phyloP scores from a whole-genome alignment of 1,140 invertebrate species.

The Nilaparvata lugens region DNA sequence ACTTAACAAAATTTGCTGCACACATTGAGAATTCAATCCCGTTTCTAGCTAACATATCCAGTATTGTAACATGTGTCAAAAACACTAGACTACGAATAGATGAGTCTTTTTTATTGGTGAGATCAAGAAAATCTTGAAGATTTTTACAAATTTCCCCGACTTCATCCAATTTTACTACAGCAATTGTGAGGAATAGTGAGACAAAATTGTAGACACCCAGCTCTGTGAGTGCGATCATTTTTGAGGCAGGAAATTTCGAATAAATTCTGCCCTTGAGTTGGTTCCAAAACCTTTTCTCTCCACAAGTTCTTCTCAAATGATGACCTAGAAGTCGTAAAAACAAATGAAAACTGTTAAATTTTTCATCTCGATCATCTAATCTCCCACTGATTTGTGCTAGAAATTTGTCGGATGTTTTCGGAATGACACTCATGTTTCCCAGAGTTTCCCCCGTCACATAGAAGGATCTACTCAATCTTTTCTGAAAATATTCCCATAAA shows the following conservation, averaged over 20 bases:
- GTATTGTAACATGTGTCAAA: no score
- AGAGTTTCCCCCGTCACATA: conserved; percentile 34
- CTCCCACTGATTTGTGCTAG: conserved; percentile 31
- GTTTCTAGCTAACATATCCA: no score
- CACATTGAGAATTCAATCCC: no score
- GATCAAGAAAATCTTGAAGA: no score
- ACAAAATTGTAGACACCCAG: conserved; percentile 39
- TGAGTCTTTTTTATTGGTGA: no score
- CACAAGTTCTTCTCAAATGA: conserved; percentile 33
- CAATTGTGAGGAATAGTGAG: conserved; percentile 39
- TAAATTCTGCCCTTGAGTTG: conserved; percentile 41
- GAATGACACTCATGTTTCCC: conserved; percentile 34
- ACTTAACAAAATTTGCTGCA: no score
- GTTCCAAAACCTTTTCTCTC: conserved; percentile 37
- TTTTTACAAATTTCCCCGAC: no score
- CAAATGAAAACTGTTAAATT: conserved; percentile 36
- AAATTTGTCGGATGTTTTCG: conserved; percentile 36
- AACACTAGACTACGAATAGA: no score
- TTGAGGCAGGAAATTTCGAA: conserved; percentile 38
- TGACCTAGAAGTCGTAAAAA: conserved; percentile 35
- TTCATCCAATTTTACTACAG: conserved; percentile 21
- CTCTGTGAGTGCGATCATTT: conserved; percentile 36
- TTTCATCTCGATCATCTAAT: conserved; percentile 30
- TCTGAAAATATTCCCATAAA: conserved; percentile 41
- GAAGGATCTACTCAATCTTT: conserved; percentile 37